Conservation (phyloP, 2,888 invertebrate genomes). For the Cephus sareptanus region DNA sequence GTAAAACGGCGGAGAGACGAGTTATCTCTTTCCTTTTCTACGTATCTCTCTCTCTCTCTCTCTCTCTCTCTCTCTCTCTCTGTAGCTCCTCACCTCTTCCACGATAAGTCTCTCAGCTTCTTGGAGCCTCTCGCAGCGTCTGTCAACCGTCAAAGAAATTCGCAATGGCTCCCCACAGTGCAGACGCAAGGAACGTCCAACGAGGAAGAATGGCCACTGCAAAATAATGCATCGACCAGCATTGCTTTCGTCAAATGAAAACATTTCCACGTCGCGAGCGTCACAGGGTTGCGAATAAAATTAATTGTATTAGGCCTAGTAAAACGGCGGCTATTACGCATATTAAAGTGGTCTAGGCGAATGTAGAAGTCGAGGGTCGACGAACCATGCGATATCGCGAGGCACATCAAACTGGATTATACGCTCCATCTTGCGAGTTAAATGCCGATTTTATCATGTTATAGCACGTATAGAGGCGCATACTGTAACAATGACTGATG, state of each 20-base stretch:
- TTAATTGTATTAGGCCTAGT: constrained; percentile 2
- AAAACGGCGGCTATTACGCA: constrained; percentile 27
- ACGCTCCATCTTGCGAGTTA: neutral
- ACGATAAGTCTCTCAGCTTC: neutral
- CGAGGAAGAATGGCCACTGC: neutral
- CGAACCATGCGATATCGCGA: constrained; percentile 13
- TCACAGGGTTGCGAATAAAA: neutral
- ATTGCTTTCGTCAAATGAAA: neutral
- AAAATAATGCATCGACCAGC: neutral
- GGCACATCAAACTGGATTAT: neutral
- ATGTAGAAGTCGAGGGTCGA: constrained; percentile 23
- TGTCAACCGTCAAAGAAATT: neutral
- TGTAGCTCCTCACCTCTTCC: neutral
- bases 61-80: too few species aligned
- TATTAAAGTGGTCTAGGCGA: constrained; percentile 27
- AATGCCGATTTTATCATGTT: neutral
- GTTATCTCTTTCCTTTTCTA: neutral
- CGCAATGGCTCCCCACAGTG: neutral
- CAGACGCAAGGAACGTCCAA: neutral
- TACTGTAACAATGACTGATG: neutral
- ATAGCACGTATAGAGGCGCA: neutral
- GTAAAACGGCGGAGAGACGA: neutral
- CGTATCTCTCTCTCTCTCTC: neutral
- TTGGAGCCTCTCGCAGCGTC: neutral
- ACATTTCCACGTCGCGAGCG: neutral